phyloP scores from a whole-genome alignment of 2,113 vertebrate species.

The Crotalus tigris region DNA sequence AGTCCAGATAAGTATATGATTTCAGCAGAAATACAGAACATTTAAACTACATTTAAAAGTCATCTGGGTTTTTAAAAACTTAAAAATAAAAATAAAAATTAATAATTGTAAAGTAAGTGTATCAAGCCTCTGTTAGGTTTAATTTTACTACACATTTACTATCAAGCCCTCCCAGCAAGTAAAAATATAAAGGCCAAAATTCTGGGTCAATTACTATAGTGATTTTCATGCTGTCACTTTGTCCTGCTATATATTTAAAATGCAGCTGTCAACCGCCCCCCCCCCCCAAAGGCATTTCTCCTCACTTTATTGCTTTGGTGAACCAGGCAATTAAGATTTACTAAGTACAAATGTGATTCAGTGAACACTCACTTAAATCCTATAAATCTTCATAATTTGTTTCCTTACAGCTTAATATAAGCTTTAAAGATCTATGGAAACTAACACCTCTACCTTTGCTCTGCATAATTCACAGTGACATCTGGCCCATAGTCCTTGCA shows the following conservation, averaged over 20 bases:
- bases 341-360: neutral
- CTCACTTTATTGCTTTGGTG: neutral
- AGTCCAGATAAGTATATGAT: neutral
- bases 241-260: neutral
- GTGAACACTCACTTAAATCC: neutral
- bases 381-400: neutral
- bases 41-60: neutral
- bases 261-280: neutral
- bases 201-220: neutral
- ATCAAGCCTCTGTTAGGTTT: neutral
- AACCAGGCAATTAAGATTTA: neutral
- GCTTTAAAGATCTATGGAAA: neutral
- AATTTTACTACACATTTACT: neutral
- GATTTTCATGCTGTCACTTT: neutral
- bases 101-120: neutral
- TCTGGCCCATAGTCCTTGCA: neutral
- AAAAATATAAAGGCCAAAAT: neutral
- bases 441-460: neutral
- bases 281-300: neutral
- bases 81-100: neutral
- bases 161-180: neutral
- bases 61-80: neutral
- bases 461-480: neutral
- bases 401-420: neutral
- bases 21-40: neutral